A percentile compares a stretch with the other conserved stretches of the same genome.
These are phyloP conservation scores for Eurytoma californica DNA, from an alignment of 2,888 invertebrate species.

Conservation along the genomic window DNA sequence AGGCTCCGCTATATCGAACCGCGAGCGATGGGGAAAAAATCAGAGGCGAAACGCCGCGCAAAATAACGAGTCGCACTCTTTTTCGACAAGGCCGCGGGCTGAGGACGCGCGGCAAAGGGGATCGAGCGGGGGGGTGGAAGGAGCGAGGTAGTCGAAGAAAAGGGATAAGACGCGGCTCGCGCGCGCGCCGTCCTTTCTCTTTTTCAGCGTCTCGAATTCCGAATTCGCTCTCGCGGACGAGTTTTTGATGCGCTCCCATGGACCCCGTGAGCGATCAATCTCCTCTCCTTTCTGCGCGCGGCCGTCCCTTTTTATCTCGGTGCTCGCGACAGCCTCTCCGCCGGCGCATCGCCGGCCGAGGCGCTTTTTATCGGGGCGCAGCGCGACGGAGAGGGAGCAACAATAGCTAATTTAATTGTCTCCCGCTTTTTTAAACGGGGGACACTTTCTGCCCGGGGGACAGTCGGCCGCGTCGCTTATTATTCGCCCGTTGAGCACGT, in stretches of 20 bases:
- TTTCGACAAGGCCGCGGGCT: constrained; percentile 3
- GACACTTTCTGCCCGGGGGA: constrained; percentile 13
- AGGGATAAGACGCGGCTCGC: constrained; percentile 16
- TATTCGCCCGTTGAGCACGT: not conserved
- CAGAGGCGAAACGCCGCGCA: not conserved
- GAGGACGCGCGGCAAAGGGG: constrained; percentile 1
- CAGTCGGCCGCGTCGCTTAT: not conserved
- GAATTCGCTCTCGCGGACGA: constrained; percentile 45
- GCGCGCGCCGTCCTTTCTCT: not conserved
- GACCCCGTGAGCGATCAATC: constrained; percentile 47
- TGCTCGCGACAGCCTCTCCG: not conserved
- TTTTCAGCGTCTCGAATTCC: constrained; percentile 38
- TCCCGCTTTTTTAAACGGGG: constrained; percentile 13
- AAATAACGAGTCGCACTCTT: constrained; percentile 33
- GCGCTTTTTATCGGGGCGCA: not conserved
- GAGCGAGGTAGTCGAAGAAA: not conserved
- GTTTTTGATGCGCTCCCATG: constrained; percentile 51
- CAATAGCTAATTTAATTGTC: constrained; percentile 53
- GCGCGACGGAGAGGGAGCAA: not conserved
- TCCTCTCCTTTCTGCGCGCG: not conserved
- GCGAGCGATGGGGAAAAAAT: not conserved
- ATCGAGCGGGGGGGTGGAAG: not conserved
- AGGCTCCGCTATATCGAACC: not conserved
- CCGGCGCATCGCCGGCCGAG: not conserved
- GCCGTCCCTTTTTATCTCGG: constrained; percentile 3